Base-by-base conservation (phyloP, 2,113 vertebrate genomes). In the Chauna torquata region DNA sequence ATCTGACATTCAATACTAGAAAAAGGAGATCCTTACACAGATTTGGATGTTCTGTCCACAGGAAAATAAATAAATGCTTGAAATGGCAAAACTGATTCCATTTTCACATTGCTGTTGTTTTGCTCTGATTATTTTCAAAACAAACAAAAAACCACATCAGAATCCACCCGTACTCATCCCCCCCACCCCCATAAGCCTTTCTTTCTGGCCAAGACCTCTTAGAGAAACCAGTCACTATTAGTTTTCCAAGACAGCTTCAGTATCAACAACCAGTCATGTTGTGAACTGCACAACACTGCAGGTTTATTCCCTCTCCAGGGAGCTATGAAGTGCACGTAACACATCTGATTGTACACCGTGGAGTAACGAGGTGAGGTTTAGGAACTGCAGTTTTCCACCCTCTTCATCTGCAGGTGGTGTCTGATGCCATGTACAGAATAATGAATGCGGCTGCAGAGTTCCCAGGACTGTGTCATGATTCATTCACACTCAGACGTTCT, bases 401-500 rank as follows among this genome's bases (percentile, higher is more conserved):
- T 12, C 65, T 38, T 68, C 78, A 50, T 82, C 62, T 66, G 86
- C 96, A 96, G 87, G 85, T 71, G 91, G 65, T 86, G 52, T 90
- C 89, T 88, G 92, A 92, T 96, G 91, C 96, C 97, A 92, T 2
- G 81, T 38, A 49, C 42, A 27, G 86, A 70, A 44, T 84, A 91
- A 95, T n/a, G 4, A 58, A 72, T 3, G 77, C 54, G 94, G 86
- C 88, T 96, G 77, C 62, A 91, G 93, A 64, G 59, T 52, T 94
- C 97, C 82, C 82, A 34, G 94, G 86, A 71, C 64, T 9, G 0
- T 59, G 76, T 49, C 50, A 1, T 59, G 88, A 96, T 94, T 96
- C 95, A 90, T 94, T 96, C 86, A 85, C 72, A 71, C 89, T 88
- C 93, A 97, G 93, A 97, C 84, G 0, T 91, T 89, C 96, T 97